phyloP scores from a whole-genome alignment of 1,140 invertebrate genomes.

The Triops cancriformis region DNA sequence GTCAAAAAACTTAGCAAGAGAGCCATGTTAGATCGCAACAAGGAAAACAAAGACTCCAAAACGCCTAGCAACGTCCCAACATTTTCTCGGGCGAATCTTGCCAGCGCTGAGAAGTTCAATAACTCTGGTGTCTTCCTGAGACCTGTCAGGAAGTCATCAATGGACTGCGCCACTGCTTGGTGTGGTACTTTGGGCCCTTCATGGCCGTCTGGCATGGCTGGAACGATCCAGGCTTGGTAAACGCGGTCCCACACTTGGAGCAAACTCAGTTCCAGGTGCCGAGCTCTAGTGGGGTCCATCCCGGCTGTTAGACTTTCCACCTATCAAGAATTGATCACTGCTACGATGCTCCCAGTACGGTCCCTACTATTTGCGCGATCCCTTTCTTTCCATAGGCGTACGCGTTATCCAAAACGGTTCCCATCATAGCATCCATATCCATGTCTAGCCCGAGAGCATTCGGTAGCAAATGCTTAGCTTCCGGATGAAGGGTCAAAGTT shows the following conservation, averaged over 20 bases:
- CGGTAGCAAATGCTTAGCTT: slow-evolving; percentile 60
- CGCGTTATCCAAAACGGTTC: slow-evolving; percentile 81
- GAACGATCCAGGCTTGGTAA: slow-evolving; percentile 78
- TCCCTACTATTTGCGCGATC: slow-evolving; percentile 65
- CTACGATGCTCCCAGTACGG: not conserved
- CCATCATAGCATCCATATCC: slow-evolving; percentile 64
- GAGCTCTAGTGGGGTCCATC: slow-evolving; percentile 69
- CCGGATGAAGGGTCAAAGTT: slow-evolving; percentile 78
- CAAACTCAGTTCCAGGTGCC: slow-evolving; percentile 79
- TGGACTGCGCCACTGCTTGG: slow-evolving; percentile 57
- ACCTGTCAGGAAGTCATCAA: slow-evolving; percentile 60
- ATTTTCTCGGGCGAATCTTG: slow-evolving; percentile 81
- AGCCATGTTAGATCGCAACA: slow-evolving; percentile 84
- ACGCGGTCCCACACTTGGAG: slow-evolving; percentile 86
- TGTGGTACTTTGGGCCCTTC: slow-evolving; percentile 59
- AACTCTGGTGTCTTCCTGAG: slow-evolving; percentile 64
- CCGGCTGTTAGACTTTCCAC: slow-evolving; percentile 68
- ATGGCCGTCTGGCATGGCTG: slow-evolving; percentile 37
- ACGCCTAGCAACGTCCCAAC: slow-evolving; percentile 81
- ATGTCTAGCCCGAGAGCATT: slow-evolving; percentile 37
- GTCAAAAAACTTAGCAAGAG: slow-evolving; percentile 79
- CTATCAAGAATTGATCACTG: slow-evolving; percentile 39
- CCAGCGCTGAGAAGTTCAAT: slow-evolving; percentile 63
- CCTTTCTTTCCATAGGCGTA: slow-evolving; percentile 81
- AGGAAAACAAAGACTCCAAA: slow-evolving; percentile 83